These are phyloP conservation scores for Synergus gifuensis DNA, from an alignment of 2,888 invertebrate genomes.

Conservation along the genomic window DNA sequence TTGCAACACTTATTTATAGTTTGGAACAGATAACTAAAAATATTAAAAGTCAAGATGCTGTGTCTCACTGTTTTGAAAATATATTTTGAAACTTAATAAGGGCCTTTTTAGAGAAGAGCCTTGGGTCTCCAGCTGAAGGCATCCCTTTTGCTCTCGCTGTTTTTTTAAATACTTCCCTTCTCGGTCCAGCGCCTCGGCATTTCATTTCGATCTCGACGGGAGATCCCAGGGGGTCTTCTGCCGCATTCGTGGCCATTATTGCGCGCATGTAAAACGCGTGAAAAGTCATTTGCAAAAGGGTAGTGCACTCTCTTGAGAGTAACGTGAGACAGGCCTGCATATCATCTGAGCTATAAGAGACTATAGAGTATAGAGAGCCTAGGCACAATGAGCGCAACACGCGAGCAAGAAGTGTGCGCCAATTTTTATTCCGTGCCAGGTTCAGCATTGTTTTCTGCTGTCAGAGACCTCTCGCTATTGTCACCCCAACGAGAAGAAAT, in stretches of 20 bases:
- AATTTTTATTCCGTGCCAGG: conserved; percentile 32
- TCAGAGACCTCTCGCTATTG: conserved; percentile 32
- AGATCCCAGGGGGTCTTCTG: conserved; percentile 53
- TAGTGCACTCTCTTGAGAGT: conserved; percentile 48
- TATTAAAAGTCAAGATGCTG: too few species aligned
- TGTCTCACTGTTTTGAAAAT: background rate
- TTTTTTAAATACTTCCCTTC: conserved; percentile 45
- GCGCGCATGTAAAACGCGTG: conserved; percentile 64
- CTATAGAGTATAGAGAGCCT: conserved; percentile 4
- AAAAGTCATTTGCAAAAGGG: conserved; percentile 63
- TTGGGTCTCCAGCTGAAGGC: conserved; percentile 42
- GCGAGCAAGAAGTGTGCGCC: conserved; percentile 35
- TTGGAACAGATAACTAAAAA: too few species aligned
- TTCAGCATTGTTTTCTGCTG: conserved; percentile 31
- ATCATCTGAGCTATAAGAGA: conserved; percentile 6
- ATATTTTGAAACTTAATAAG: background rate
- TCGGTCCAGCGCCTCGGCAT: conserved; percentile 62
- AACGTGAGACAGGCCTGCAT: conserved; percentile 57
- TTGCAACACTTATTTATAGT: too few species aligned
- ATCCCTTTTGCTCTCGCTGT: conserved; percentile 36
- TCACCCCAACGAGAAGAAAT: conserved; percentile 9
- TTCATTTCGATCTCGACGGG: conserved; percentile 61
- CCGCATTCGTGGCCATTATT: conserved; percentile 25
- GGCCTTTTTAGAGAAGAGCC: background rate
- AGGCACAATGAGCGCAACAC: conserved; percentile 51